phyloP scores from a whole-genome alignment of 2,888 invertebrate species.

The Zeuzera pyrina region DNA sequence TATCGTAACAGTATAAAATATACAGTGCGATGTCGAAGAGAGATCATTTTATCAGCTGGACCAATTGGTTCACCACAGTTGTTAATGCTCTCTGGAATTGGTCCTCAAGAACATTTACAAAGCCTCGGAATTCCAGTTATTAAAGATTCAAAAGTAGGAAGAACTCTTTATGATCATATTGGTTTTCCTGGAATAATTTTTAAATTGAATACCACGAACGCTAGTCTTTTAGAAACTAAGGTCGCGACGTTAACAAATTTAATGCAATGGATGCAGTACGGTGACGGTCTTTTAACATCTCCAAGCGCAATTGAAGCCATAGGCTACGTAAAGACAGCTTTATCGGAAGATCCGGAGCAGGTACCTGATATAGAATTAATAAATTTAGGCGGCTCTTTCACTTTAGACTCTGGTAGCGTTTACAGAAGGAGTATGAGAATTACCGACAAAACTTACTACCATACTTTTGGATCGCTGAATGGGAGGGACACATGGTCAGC shows the following conservation, averaged over 20 bases:
- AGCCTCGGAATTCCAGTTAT: constrained; percentile 74
- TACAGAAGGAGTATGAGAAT: constrained; percentile 72
- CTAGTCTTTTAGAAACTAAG: constrained; percentile 52
- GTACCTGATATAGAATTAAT: constrained; percentile 79
- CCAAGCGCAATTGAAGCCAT: constrained; percentile 79
- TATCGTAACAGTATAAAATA: constrained; percentile 64
- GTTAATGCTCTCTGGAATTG: constrained; percentile 89
- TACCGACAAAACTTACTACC: constrained; percentile 69
- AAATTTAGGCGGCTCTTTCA: constrained; percentile 75
- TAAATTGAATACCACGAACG: constrained; percentile 51
- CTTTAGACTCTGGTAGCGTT: constrained; percentile 71
- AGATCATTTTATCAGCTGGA: constrained; percentile 90
- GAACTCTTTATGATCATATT: constrained; percentile 76
- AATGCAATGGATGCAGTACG: constrained; percentile 59
- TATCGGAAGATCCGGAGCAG: constrained; percentile 64
- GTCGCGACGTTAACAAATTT: constrained; percentile 51
- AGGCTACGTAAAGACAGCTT: constrained; percentile 74
- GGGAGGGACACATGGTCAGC: constrained; percentile 74
- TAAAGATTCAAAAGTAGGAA: constrained; percentile 77
- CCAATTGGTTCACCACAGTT: constrained; percentile 91
- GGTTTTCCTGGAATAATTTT: constrained; percentile 68
- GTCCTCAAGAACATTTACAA: constrained; percentile 70
- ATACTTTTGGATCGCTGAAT: constrained; percentile 69
- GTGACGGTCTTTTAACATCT: constrained; percentile 71
- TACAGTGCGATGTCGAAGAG: constrained; percentile 78